Evolutionary conservation across 37 sponge, comb jelly and placozoan species (phyloP), one percentile per base, ranked within the genome.

Genomic region (Dysidea cf. avara): DNA sequence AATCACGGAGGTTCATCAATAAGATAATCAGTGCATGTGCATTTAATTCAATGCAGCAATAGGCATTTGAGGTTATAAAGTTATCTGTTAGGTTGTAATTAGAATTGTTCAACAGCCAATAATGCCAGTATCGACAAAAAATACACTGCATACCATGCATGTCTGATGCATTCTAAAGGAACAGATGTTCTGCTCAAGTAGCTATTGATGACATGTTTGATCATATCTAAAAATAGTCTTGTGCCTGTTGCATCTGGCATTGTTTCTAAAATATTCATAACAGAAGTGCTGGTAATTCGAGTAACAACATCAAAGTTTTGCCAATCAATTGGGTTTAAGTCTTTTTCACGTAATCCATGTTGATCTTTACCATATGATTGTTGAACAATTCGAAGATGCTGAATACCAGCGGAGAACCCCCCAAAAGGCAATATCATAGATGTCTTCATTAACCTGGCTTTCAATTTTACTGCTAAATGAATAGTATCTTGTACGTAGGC

Each of bases 241-340:
- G 78, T 84, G 63, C 60, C 85, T 3, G 37, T 53, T 18, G 85
- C 73, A 84, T 78, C 73, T 38, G 85, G 79, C 12, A 84, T 51
- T 6, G 56, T 38, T 14, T 26, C 5, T 25, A 82, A 39, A 37
- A 82, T 36, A 22, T 20, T 1, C 39, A 52, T 12, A 5, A 4
- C 66, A 46, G 56, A 33, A 26, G 20, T 22, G 31, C 57, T 69
- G 26, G 49, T 70, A 0, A 76, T 48, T 11, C 28, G 63, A 22
- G 70, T 7, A 3, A 59, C 74, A 0, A 69, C 75, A 34, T 82
- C 69, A 74, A 36, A 74, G 53, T 82, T 82, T 46, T 84, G 85
- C 35, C 66, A 78, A 13, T 77, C 78, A 34, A 66, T 71, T 39
- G 64, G 60, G 30, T 71, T 22, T 18, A 68, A 1, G 17, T 72